These are phyloP conservation scores for Callipepla squamata DNA, from an alignment of 2,113 vertebrate species.

Conservation along the genomic window DNA sequence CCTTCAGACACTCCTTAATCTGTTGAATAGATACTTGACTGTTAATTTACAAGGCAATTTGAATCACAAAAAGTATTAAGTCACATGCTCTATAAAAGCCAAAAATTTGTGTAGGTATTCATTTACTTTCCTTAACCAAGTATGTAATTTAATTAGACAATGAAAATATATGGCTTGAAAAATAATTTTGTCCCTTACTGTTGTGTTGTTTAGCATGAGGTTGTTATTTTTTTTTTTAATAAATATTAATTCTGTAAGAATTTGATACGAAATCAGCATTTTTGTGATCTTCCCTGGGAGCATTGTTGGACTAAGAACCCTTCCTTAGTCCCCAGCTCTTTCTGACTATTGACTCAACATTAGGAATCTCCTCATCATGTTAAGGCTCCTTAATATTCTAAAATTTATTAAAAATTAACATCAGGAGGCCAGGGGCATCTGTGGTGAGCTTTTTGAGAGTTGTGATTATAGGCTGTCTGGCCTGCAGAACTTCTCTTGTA, in stretches of 20 bases:
- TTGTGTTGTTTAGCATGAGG: background rate
- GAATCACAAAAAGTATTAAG: slow-evolving; percentile 9
- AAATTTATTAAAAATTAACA: background rate
- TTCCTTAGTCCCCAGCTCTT: background rate
- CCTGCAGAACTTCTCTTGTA: background rate
- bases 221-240: background rate
- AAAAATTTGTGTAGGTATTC: background rate
- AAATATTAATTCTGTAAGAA: background rate
- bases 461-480: background rate
- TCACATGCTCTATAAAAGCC: background rate
- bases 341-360: background rate
- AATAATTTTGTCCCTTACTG: background rate
- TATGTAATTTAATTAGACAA: slow-evolving; percentile 15
- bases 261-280: background rate
- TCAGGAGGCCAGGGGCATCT: background rate
- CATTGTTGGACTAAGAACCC: background rate
- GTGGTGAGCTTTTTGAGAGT: background rate
- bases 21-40: background rate
- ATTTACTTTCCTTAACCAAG: background rate
- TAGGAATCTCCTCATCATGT: background rate
- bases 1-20: slow-evolving; percentile 9
- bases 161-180: background rate
- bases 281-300: background rate
- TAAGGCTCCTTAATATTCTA: background rate
- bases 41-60: slow-evolving; percentile 6